Base-by-base conservation (phyloP, 2,888 invertebrate genomes). In the Noctua janthe region DNA sequence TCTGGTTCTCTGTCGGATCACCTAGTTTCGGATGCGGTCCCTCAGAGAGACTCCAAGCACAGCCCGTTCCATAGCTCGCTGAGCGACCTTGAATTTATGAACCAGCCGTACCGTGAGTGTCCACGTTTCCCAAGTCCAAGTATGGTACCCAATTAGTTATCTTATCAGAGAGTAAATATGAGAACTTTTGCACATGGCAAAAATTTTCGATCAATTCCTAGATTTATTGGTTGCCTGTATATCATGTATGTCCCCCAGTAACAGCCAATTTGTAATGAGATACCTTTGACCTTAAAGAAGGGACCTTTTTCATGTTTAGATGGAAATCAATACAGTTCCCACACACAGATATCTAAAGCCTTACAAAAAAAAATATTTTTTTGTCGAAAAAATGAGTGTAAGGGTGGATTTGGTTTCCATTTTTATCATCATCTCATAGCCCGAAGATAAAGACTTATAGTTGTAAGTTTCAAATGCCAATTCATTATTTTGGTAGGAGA, bases 181-280 rank as follows among this genome's bases (percentile, higher is more conserved):
- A 70, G 7, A 70, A 29, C 69, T 70, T 29, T 20, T 6, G 54
- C 54, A 23, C 1, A 10, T 15, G 4, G 23, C 54, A 35, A 23
- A 71, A 49, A 13, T 23, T 11, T 7, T 20, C 35, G 15, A 23
- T 51, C 13, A 23, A 51, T 51, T 15, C 23, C 8, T 51, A 54
- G 8, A 51, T 35, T 35, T 39, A 54, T 54, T 71, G 7, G 8
- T 20, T 51, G 51, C 0, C 8, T 15, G 35, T 54, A 35, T 51
- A 20, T 23, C 43, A 43, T 43, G 17, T 29, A 15, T 15, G 23
- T 76, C 23, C 47, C 54, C 43, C 23, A 59, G n/a, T 59, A 76
- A 74, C 35, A 59, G 47, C 35, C 35, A 47, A 47, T 76, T 73
- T 73, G 74, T n/a, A 49, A 59, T 23, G 17, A 20, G 47, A 59